Evolutionary conservation across 2,113 vertebrate genomes (phyloP), one percentile per base, ranked within the genome.

Genomic region (western clawed frog (Xenopus tropicalis)): DNA sequence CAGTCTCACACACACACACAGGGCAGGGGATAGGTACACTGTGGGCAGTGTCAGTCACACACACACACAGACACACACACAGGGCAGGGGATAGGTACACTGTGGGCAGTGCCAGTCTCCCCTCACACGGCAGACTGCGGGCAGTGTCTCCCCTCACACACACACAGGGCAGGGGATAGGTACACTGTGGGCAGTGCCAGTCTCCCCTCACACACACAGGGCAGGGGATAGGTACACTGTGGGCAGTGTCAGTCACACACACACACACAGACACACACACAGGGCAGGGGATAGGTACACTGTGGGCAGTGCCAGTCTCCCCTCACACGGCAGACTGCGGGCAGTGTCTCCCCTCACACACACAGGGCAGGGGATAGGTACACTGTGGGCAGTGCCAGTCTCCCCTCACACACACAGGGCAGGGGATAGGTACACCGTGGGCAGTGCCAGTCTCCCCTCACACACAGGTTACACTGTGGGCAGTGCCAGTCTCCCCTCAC

Each of bases 281-380:
- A 1, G 0, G 22, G 25, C 19, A 24, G 56, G 9, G 22, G 52
- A 23, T 29, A 5, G 14, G 13, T 42, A 69, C n/a, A 69, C 11
- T 12, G 17, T 25, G 66, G 29, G 29, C 29, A 37, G 20, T 42
- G 12, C 5, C 3, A 57, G 51, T n/a, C n/a, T n/a, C 21, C 37
- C 5, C 17, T n/a, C n/a, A n/a, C n/a, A n/a, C n/a, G n/a, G n/a
- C n/a, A n/a, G n/a, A n/a, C n/a, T n/a, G n/a, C n/a, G n/a, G n/a
- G n/a, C n/a, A n/a, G n/a, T n/a, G n/a, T n/a, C n/a, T n/a, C 25
- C 59, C 42, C 19, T 59, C 29, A 44, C 68, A 57, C 46, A 67
- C 9, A 22, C 48, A 1, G 0, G 22, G 25, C 19, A 24, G 56
- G 9, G 22, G 52, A 23, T 29, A 5, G 14, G 13, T 42, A 69